Percentiles rank a stretch among this genome's conserved stretches.
Conservation (phyloP, 2,113 vertebrate species). For the Podiceps cristatus region DNA sequence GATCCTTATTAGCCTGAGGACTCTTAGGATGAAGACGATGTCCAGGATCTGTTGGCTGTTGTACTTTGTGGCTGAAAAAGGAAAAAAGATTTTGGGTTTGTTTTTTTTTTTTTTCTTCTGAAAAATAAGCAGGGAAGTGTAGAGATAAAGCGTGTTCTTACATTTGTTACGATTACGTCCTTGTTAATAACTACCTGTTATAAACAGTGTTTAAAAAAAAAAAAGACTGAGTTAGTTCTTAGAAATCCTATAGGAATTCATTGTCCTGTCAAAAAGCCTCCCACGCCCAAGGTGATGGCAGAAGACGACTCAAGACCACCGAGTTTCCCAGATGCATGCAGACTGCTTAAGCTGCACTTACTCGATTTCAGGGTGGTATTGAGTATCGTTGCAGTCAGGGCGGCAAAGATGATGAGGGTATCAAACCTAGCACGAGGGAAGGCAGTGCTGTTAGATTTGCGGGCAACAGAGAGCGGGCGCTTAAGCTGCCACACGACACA, state of each 20-base stretch:
- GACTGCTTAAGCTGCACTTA: conserved; percentile 69
- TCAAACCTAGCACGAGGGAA: conserved; percentile 86
- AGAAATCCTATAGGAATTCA: not conserved
- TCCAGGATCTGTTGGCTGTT: conserved; percentile 91
- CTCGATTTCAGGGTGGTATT: conserved; percentile 84
- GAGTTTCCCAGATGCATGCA: conserved; percentile 39
- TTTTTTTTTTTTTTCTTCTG: not conserved
- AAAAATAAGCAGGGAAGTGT: not conserved
- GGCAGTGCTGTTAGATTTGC: not conserved
- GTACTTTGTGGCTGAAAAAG: conserved; percentile 77
- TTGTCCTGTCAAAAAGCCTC: not conserved
- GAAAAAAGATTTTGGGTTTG: not conserved
- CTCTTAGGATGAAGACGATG: conserved; percentile 90
- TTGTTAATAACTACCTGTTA: not conserved
- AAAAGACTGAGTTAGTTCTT: not conserved
- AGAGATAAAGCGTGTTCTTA: not conserved
- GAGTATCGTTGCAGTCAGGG: conserved; percentile 84
- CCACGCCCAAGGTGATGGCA: not conserved
- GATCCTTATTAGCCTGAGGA: conserved; percentile 87
- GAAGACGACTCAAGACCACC: not conserved
- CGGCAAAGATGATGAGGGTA: conserved; percentile 87
- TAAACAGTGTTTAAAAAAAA: not conserved
- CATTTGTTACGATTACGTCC: not conserved
- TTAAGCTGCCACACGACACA: not conserved
- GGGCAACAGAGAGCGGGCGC: not conserved